phyloP scores from a whole-genome alignment of 1,140 invertebrate genomes.

The Aplysia californica region DNA sequence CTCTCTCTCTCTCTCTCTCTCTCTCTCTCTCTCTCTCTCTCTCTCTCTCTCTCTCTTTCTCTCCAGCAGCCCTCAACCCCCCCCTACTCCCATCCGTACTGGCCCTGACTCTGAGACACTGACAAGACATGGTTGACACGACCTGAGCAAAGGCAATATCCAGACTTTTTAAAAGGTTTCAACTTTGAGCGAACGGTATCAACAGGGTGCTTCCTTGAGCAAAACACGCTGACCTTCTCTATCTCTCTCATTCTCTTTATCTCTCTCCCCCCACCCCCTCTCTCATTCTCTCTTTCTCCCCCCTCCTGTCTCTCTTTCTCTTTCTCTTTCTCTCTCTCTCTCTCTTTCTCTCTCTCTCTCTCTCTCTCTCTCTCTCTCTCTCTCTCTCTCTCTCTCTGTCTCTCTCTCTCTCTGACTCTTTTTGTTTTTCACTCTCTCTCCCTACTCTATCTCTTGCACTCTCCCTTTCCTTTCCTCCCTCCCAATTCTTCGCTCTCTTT shows the following conservation, averaged over 20 bases:
- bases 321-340: neutral
- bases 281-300: neutral
- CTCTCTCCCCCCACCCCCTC: neutral
- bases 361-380: neutral
- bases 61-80: neutral
- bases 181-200: too few relatives aligned
- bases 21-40: slow-evolving; percentile 2
- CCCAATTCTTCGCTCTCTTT: neutral
- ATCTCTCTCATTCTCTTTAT: neutral
- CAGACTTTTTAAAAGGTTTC: too few relatives aligned
- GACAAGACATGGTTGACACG: too few relatives aligned
- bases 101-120: too few relatives aligned
- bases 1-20: slow-evolving; percentile 2
- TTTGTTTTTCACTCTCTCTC: neutral
- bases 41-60: neutral
- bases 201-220: too few relatives aligned
- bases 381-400: neutral
- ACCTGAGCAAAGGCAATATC: too few relatives aligned
- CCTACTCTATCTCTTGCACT: neutral
- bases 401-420: neutral
- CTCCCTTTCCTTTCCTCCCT: neutral
- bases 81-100: neutral
- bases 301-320: neutral
- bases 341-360: neutral
- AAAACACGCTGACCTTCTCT: neutral